A percentile compares a stretch with the other conserved stretches of the same genome.
Evolutionary conservation across 2,888 invertebrate species (phyloP).

Genomic region (Griposia aprilina): DNA sequence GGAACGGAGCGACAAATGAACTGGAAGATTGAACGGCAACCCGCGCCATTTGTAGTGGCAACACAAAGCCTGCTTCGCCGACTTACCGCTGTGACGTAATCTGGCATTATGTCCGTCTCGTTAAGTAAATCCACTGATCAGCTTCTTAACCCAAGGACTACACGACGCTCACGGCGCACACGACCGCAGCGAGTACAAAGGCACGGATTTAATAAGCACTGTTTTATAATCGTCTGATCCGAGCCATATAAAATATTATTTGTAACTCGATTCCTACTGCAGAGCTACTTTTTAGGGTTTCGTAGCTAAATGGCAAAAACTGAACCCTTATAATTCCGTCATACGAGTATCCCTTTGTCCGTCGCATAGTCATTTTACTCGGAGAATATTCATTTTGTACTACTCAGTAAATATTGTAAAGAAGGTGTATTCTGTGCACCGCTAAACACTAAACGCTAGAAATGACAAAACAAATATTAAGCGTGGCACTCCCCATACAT

Average conservation of each 20-base stretch:
- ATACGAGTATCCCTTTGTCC: background rate
- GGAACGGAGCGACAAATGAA: constrained; percentile 25
- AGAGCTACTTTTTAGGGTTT: background rate
- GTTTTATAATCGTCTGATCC: constrained; percentile 13
- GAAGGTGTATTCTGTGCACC: background rate
- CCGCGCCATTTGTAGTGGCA: constrained; percentile 22
- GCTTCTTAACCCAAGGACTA: constrained; percentile 15
- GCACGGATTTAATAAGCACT: constrained; percentile 5
- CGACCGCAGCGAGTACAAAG: background rate
- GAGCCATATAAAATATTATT: constrained; percentile 13
- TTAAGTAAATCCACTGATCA: constrained; percentile 14
- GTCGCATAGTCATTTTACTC: background rate
- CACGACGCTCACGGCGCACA: background rate
- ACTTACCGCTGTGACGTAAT: constrained; percentile 25
- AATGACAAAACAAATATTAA: too few species aligned
- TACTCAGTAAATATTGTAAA: background rate
- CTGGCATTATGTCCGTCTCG: constrained; percentile 12
- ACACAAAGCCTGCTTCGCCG: constrained; percentile 12
- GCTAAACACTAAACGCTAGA: too few species aligned
- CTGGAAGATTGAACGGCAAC: constrained; percentile 27
- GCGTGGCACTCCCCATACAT: background rate
- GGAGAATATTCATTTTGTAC: background rate
- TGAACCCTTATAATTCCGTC: background rate
- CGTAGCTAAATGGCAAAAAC: background rate
- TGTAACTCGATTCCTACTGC: background rate